phyloP scores from a whole-genome alignment of 2,888 invertebrate species.

The Campaea margaritaria region DNA sequence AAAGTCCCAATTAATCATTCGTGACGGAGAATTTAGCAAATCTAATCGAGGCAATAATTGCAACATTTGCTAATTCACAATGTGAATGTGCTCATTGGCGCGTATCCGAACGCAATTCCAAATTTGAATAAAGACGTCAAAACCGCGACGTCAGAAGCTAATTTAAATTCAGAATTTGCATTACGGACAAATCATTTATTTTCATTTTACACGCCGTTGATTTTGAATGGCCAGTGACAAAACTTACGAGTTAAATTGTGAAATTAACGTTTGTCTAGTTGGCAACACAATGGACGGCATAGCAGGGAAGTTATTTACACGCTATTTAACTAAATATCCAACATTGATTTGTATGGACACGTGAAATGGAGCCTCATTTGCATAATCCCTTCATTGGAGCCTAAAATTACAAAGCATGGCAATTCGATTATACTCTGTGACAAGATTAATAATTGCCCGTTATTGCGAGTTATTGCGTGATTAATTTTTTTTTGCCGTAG shows the following conservation, averaged over 20 bases:
- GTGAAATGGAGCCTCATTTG: slow-evolving; percentile 67
- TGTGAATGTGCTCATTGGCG: slow-evolving; percentile 69
- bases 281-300: slow-evolving; percentile 57
- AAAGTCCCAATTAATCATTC: slow-evolving; percentile 22
- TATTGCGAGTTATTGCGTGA: slow-evolving; percentile 16
- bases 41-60: slow-evolving; percentile 34
- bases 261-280: slow-evolving; percentile 72
- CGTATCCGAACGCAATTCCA: slow-evolving; percentile 71
- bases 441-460: slow-evolving; percentile 42
- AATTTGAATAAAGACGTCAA: slow-evolving; percentile 79
- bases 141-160: slow-evolving; percentile 69
- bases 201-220: slow-evolving; percentile 83
- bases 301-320: slow-evolving; percentile 69
- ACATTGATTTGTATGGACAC: slow-evolving; percentile 71
- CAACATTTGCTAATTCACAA: slow-evolving; percentile 59
- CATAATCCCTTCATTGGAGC: slow-evolving; percentile 70
- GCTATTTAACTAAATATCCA: slow-evolving; percentile 79
- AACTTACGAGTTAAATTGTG: slow-evolving; percentile 66
- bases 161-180: slow-evolving; percentile 63
- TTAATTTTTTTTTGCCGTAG: not conserved
- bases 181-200: slow-evolving; percentile 77
- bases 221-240: slow-evolving; percentile 67
- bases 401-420: slow-evolving; percentile 58
- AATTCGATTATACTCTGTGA: slow-evolving; percentile 50
- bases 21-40: slow-evolving; percentile 20